phyloP scores from a whole-genome alignment of 2,113 vertebrate genomes.

The Oreochromis niloticus region DNA sequence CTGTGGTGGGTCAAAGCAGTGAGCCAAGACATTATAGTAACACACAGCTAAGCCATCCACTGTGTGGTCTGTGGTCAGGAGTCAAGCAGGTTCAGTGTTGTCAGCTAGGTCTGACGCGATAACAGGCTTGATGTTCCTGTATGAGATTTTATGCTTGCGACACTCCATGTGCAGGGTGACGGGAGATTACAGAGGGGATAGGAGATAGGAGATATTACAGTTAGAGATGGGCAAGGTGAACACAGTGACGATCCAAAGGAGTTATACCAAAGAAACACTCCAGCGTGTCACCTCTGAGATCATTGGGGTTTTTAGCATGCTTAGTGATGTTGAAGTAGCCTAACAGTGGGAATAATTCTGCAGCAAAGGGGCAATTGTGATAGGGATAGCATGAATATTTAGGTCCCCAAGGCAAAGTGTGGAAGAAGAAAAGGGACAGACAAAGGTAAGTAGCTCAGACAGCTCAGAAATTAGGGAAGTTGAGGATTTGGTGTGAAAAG shows the following conservation, averaged over 20 bases:
- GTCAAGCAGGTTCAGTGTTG: neutral
- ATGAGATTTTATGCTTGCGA: fast-evolving
- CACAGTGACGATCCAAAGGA: neutral
- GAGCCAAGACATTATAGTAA: neutral
- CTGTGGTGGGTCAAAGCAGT: neutral
- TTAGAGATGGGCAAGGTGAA: no score
- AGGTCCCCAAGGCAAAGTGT: neutral
- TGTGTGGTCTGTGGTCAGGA: neutral
- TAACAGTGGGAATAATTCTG: neutral
- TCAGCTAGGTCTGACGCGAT: fast-evolving
- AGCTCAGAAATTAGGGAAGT: neutral
- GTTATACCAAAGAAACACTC: neutral
- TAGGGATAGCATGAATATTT: neutral
- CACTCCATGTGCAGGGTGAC: neutral
- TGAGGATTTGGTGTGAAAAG: neutral
- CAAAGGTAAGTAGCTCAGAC: neutral
- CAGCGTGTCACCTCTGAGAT: neutral
- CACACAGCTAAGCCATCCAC: neutral
- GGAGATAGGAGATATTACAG: neutral
- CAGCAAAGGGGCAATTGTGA: neutral
- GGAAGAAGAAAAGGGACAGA: neutral
- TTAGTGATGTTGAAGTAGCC: neutral
- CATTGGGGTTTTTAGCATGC: neutral
- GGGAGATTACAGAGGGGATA: neutral
- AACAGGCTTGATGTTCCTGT: neutral